Evolutionary conservation across 2,888 invertebrate genomes (phyloP).

Genomic region (Aplocera efformata): DNA sequence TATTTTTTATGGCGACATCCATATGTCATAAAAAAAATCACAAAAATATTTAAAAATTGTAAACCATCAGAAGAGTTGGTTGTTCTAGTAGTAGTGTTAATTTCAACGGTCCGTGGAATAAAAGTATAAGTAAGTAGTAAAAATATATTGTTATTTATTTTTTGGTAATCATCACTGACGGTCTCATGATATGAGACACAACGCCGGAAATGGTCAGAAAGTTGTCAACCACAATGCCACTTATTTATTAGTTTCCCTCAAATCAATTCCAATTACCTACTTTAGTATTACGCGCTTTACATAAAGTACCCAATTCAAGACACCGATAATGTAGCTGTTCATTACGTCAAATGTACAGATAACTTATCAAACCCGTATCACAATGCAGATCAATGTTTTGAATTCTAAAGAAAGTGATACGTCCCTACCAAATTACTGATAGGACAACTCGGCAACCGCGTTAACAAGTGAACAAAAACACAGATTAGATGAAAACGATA

Average conservation of each 20-base stretch:
- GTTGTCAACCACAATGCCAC: slow-evolving; percentile 8
- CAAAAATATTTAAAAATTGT: no score
- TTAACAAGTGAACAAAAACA: no score
- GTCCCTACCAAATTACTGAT: neutral
- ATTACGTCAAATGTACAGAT: neutral
- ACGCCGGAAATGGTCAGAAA: slow-evolving; percentile 16
- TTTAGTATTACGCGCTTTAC: neutral
- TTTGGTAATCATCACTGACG: slow-evolving; percentile 5
- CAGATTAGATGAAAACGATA: neutral
- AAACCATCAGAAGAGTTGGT: no score
- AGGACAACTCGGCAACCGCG: no score
- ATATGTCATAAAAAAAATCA: no score
- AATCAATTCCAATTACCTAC: slow-evolving; percentile 10
- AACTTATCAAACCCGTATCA: no score
- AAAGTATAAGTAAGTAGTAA: no score
- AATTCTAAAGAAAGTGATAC: neutral
- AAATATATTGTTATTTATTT: slow-evolving; percentile 6
- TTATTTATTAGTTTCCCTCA: slow-evolving; percentile 20
- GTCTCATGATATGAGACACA: slow-evolving; percentile 9
- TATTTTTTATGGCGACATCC: no score
- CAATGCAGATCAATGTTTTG: neutral
- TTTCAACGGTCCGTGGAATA: no score
- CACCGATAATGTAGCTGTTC: no score
- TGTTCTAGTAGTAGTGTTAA: no score
- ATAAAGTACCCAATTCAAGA: no score